Conservation (phyloP, 1,140 invertebrate genomes). For the Cydia strobilella region DNA sequence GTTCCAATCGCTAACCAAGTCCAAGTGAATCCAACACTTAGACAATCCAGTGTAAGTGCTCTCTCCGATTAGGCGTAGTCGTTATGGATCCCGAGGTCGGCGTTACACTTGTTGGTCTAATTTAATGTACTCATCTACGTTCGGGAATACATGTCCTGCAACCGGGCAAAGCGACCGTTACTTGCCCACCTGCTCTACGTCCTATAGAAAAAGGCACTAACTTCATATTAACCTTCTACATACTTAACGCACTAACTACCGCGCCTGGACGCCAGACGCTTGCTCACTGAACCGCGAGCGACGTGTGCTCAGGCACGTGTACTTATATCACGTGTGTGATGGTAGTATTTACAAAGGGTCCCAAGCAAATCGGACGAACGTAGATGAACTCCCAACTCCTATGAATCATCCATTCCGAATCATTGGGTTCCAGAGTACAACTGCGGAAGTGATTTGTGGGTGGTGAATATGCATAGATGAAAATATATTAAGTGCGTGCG, state of each 20-base stretch:
- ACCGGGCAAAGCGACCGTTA: slow-evolving; percentile 22
- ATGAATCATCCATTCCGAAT: slow-evolving; percentile 6
- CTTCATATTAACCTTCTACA: neutral
- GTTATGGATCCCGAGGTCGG: neutral
- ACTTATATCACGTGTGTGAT: slow-evolving; percentile 19
- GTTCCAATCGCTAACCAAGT: neutral
- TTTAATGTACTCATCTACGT: neutral
- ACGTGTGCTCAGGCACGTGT: slow-evolving; percentile 63
- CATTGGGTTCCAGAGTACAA: neutral
- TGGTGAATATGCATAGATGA: neutral
- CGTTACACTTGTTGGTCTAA: neutral
- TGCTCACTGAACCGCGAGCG: slow-evolving; percentile 73
- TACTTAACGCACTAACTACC: neutral
- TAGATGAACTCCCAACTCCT: slow-evolving; percentile 9
- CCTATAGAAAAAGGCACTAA: neutral
- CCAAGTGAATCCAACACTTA: neutral
- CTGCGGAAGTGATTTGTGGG: neutral
- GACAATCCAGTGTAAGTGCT: neutral
- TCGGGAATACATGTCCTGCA: neutral
- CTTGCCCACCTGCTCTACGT: slow-evolving; percentile 16
- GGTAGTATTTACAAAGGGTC: slow-evolving; percentile 20
- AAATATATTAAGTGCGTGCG: neutral
- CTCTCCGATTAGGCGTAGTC: neutral
- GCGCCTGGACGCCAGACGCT: slow-evolving; percentile 35
- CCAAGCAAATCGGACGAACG: slow-evolving; percentile 10